Evolutionary conservation across 2,797 vertebrate species (phyloP), one percentile per base, ranked within the genome.

Genomic region (Megalops cyprinoides): DNA sequence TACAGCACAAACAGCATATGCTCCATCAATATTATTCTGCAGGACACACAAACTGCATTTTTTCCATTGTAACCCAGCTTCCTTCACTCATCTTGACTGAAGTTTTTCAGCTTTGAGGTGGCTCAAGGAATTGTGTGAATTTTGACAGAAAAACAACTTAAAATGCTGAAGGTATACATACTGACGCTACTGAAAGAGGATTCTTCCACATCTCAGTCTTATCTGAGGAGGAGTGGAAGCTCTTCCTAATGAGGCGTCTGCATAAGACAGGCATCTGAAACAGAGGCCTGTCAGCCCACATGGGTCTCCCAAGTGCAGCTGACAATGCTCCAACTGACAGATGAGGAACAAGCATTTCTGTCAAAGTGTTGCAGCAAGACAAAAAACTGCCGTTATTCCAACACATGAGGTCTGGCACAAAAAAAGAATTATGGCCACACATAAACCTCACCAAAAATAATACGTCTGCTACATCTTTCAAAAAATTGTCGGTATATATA

Each of bases 271-370:
- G n/a, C n/a, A n/a, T 15, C 48, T 76, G 74, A 15, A 51, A 49
- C 48, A 31, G 28, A 28, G 31, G 46, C 23, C 74, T 76, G 42
- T 48, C 42, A 48, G 42, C 3, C 42, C 42, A 55, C 28, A 58
- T 9, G 4, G 75, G 15, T n/a, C 51, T 34, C 53, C 53, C 62
- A 37, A 25, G 34, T 42, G 44, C 14, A 4, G 34, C 42, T 48
- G 37, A 48, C 42, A 25, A 42, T 74, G 42, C 42, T 48, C 73
- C 48, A n/a, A 48, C 75, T 77, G 37, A 42, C 53, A 77, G 75
- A 42, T 25, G 10, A 55, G 49, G 9, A 58, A 44, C 51, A 77
- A 58, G 34, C 49, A n/a, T 20, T 58, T 42, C 39, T 77, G 75
- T 77, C 31, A 77, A 77, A 20, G 49, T 53, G 48, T 28, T 76